Evolutionary conservation across 2,888 invertebrate species (phyloP).

Genomic region (Phyto melanocephala): DNA sequence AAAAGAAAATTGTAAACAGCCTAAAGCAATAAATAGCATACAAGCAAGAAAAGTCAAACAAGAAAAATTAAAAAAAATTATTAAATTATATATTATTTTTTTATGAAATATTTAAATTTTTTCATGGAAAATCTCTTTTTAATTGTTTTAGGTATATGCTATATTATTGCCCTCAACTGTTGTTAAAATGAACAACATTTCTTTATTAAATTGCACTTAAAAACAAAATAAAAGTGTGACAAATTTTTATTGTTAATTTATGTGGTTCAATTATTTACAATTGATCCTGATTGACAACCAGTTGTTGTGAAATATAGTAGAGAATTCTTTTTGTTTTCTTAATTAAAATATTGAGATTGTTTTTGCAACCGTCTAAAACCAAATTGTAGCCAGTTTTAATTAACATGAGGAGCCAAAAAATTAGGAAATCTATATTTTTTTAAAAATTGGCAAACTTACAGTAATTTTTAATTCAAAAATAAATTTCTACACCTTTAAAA

Average conservation of each 20-base stretch:
- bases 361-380: not conserved
- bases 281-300: slow-evolving; percentile 46
- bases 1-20: not conserved
- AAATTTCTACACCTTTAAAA: too few species aligned
- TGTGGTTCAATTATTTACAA: slow-evolving; percentile 18
- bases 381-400: not conserved
- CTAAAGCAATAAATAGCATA: too few species aligned
- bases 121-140: too few species aligned
- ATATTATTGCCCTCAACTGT: not conserved
- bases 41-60: not conserved
- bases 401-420: not conserved
- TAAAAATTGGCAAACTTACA: too few species aligned
- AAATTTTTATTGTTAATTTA: not conserved
- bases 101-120: too few species aligned
- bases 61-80: too few species aligned
- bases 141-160: too few species aligned
- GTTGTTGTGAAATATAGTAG: slow-evolving; percentile 3
- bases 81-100: too few species aligned
- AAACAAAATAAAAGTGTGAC: not conserved
- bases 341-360: too few species aligned
- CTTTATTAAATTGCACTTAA: slow-evolving; percentile 42
- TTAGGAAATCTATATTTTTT: too few species aligned
- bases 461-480: too few species aligned
- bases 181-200: not conserved
- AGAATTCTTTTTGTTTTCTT: slow-evolving; percentile 1